Evolutionary conservation across 2,888 invertebrate genomes (phyloP).

Genomic region (Sisyra nigra): DNA sequence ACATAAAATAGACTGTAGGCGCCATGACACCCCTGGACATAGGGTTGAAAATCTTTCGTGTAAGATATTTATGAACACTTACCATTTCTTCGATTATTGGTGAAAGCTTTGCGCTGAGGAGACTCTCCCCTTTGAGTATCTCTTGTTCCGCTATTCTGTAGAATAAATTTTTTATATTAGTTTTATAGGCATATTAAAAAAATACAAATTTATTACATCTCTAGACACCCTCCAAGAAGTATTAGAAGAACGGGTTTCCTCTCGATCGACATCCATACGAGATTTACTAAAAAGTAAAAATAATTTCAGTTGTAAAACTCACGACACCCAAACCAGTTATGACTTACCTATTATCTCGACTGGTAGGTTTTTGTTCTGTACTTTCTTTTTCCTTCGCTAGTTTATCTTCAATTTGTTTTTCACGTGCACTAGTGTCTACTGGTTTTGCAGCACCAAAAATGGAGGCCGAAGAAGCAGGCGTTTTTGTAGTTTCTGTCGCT

Average conservation of each 20-base stretch:
- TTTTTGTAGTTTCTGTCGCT: constrained; percentile 21
- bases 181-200: too few species aligned
- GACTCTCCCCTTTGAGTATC: too few species aligned
- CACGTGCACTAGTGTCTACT: constrained; percentile 81
- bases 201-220: neutral
- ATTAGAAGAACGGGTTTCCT: neutral
- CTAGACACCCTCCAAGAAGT: neutral
- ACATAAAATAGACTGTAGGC: too few species aligned
- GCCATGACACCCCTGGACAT: too few species aligned
- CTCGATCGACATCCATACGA: neutral
- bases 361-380: neutral
- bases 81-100: too few species aligned
- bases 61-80: too few species aligned
- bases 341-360: constrained; percentile 3
- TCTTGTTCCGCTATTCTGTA: too few species aligned
- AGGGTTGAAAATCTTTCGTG: too few species aligned
- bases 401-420: constrained; percentile 82
- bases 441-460: constrained; percentile 94
- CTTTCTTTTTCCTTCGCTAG: constrained; percentile 43
- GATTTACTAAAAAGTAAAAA: neutral
- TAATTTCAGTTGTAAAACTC: neutral
- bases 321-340: neutral
- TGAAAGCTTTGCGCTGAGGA: too few species aligned
- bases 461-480: constrained; percentile 44
- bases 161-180: too few species aligned